phyloP scores from a whole-genome alignment of 2,888 invertebrate genomes.

The Torymus texanus region DNA sequence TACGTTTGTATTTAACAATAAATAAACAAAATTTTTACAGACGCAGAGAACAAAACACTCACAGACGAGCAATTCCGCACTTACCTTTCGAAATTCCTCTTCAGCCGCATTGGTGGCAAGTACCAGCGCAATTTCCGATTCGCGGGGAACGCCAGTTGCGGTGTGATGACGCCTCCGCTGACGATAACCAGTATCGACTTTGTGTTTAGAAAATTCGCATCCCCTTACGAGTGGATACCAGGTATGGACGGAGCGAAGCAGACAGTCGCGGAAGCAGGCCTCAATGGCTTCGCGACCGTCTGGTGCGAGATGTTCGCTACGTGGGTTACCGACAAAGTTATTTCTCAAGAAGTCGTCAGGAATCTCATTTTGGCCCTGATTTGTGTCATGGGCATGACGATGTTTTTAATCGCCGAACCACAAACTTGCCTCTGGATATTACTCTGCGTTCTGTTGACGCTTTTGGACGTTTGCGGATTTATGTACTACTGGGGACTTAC shows the following conservation, averaged over 20 bases:
- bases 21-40: slow-evolving; percentile 67
- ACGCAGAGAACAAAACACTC: slow-evolving; percentile 75
- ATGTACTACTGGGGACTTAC: slow-evolving; percentile 90
- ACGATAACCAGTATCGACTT: slow-evolving; percentile 80
- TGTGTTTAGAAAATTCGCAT: slow-evolving; percentile 78
- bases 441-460: slow-evolving; percentile 83
- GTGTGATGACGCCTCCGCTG: slow-evolving; percentile 78
- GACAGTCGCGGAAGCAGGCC: slow-evolving; percentile 78
- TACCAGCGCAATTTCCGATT: slow-evolving; percentile 84
- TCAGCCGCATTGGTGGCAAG: slow-evolving; percentile 82
- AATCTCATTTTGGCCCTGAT: slow-evolving; percentile 85
- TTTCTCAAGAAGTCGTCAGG: slow-evolving; percentile 84
- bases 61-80: slow-evolving; percentile 78
- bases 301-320: slow-evolving; percentile 85
- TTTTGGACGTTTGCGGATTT: slow-evolving; percentile 85
- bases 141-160: slow-evolving; percentile 78
- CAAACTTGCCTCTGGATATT: slow-evolving; percentile 88
- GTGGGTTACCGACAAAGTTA: slow-evolving; percentile 88
- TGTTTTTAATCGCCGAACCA: slow-evolving; percentile 84
- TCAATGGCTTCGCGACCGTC: slow-evolving; percentile 79
- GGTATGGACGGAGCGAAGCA: slow-evolving; percentile 83
- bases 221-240: slow-evolving; percentile 83
- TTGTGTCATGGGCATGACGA: slow-evolving; percentile 88
- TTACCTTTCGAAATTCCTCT: slow-evolving; percentile 83
- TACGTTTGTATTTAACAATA: too few species aligned